These are phyloP conservation scores for Phymorhynchus buccinoides DNA, from an alignment of 1,140 invertebrate species.

Conservation along the genomic window DNA sequence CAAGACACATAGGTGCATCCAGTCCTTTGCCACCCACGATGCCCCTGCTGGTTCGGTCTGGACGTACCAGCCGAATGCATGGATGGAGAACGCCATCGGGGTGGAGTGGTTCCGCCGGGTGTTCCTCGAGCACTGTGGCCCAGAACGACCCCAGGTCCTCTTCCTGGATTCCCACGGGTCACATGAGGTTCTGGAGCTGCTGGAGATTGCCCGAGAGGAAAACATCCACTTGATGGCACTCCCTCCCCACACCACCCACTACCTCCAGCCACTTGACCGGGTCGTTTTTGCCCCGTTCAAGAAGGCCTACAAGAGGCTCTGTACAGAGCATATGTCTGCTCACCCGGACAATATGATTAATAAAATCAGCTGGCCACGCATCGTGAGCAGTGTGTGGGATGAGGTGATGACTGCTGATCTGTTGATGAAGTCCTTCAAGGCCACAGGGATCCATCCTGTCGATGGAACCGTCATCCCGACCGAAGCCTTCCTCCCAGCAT, in stretches of 20 bases:
- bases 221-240: slow-evolving; percentile 51
- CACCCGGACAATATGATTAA: slow-evolving; percentile 43
- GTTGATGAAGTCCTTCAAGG: not conserved
- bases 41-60: slow-evolving; percentile 42
- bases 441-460: not conserved
- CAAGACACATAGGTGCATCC: slow-evolving; percentile 41
- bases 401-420: not conserved
- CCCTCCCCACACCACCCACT: slow-evolving; percentile 59
- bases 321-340: slow-evolving; percentile 44
- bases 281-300: slow-evolving; percentile 53
- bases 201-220: slow-evolving; percentile 44
- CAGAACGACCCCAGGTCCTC: slow-evolving; percentile 47
- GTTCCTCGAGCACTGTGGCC: slow-evolving; percentile 53
- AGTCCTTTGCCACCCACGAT: slow-evolving; percentile 41
- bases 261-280: slow-evolving; percentile 51
- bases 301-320: slow-evolving; percentile 44
- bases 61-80: slow-evolving; percentile 49
- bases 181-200: slow-evolving; percentile 49
- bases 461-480: not conserved
- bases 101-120: slow-evolving; percentile 49
- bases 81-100: slow-evolving; percentile 50
- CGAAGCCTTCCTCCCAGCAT: not conserved
- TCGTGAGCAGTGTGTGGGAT: slow-evolving; percentile 19
- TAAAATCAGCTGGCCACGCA: slow-evolving; percentile 41
- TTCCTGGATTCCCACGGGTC: slow-evolving; percentile 48